phyloP scores from a whole-genome alignment of 2,113 vertebrate genomes.

The Sylvietta virens region DNA sequence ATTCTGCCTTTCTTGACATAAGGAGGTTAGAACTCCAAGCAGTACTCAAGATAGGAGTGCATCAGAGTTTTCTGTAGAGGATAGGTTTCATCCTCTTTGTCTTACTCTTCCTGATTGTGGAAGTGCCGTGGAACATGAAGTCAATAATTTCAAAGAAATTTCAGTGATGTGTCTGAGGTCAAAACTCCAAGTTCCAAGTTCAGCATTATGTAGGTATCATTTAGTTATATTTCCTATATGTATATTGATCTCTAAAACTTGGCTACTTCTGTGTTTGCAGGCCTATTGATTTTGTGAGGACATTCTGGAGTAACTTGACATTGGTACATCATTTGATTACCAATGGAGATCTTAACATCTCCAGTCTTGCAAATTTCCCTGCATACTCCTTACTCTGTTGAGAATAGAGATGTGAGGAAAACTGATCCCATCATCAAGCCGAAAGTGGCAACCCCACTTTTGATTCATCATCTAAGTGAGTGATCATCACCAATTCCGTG shows the following conservation, averaged over 20 bases:
- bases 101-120: background rate
- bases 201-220: background rate
- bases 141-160: background rate
- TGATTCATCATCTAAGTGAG: background rate
- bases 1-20: background rate
- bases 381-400: background rate
- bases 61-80: background rate
- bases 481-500: background rate
- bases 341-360: background rate
- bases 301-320: background rate
- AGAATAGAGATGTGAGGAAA: background rate
- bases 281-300: background rate
- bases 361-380: background rate
- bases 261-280: background rate
- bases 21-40: background rate
- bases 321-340: background rate
- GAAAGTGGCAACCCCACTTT: fast-evolving
- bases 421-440: background rate
- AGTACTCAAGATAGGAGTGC: background rate
- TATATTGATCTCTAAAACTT: background rate
- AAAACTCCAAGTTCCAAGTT: background rate
- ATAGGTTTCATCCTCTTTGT: background rate
- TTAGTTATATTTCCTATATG: background rate
- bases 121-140: background rate
- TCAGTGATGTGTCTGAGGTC: background rate